Evolutionary conservation across 1,140 invertebrate species (phyloP).

Genomic region (Neodiprion fabricii): DNA sequence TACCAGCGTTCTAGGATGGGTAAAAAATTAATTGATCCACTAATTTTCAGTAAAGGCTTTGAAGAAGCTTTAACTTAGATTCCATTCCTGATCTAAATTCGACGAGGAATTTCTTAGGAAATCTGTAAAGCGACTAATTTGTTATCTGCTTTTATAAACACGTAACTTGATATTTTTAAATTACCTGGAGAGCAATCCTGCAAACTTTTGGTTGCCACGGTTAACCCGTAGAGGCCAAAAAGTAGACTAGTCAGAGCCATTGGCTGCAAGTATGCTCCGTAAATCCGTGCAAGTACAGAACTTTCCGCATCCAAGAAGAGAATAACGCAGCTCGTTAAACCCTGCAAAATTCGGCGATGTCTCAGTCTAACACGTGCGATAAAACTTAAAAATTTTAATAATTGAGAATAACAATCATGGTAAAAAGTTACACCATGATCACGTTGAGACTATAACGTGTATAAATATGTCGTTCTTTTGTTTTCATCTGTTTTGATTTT

Average conservation of each 20-base stretch:
- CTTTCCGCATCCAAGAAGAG: conserved; percentile 51
- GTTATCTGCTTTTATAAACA: neutral
- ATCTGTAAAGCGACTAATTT: conserved; percentile 22
- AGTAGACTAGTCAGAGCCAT: conserved; percentile 51
- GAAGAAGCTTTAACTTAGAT: conserved; percentile 18
- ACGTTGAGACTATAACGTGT: too few relatives aligned
- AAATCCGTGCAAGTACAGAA: conserved; percentile 40
- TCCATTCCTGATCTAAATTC: neutral
- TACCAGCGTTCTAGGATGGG: too few relatives aligned
- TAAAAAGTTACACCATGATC: too few relatives aligned
- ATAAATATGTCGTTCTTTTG: too few relatives aligned
- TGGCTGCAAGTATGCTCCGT: conserved; percentile 49
- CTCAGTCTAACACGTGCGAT: neutral
- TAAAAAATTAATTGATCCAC: too few relatives aligned
- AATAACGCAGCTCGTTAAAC: conserved; percentile 44
- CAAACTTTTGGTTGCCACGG: conserved; percentile 48
- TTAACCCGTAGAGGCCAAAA: conserved; percentile 51
- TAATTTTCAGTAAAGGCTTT: neutral
- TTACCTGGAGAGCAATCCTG: conserved; percentile 52
- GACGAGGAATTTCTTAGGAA: conserved; percentile 22
- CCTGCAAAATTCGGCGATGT: conserved; percentile 36
- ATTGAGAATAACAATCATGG: too few relatives aligned
- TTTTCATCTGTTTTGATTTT: too few relatives aligned
- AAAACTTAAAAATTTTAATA: too few relatives aligned
- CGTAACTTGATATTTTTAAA: neutral